These are phyloP conservation scores for Phaonia tiefii DNA, from an alignment of 2,888 invertebrate genomes.

Conservation along the genomic window DNA sequence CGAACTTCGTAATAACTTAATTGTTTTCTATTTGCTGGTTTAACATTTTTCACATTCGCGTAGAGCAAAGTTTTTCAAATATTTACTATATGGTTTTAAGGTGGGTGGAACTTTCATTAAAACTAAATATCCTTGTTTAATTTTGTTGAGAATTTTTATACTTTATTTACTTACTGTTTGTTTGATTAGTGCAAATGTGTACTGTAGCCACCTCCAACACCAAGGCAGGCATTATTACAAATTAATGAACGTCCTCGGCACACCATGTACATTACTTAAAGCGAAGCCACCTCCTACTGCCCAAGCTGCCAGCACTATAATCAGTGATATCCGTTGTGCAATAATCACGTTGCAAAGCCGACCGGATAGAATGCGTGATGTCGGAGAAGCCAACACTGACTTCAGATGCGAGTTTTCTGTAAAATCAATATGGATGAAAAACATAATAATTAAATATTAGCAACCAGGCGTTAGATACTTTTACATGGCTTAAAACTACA, in stretches of 20 bases:
- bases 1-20: too few relatives aligned
- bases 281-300: conserved; percentile 70
- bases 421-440: conserved; percentile 35
- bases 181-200: conserved; percentile 81
- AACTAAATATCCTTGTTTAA: conserved; percentile 42
- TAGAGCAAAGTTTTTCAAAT: too few relatives aligned
- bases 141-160: conserved; percentile 40
- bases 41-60: conserved; percentile 2
- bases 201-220: conserved; percentile 79
- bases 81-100: too few relatives aligned
- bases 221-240: conserved; percentile 73
- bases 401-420: conserved; percentile 80
- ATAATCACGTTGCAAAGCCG: conserved; percentile 80
- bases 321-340: conserved; percentile 73
- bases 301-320: conserved; percentile 58
- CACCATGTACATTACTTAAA: conserved; percentile 69
- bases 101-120: conserved; percentile 24
- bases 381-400: conserved; percentile 77
- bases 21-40: conserved; percentile 28
- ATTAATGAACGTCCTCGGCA: conserved; percentile 75
- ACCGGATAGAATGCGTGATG: conserved; percentile 80
- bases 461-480: conserved; percentile 31
- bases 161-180: conserved; percentile 80
- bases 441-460: conserved; percentile 10
- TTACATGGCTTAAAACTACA: too few relatives aligned